Evolutionary conservation across 2,888 invertebrate species (phyloP).

Genomic region (Nudaria mundana): DNA sequence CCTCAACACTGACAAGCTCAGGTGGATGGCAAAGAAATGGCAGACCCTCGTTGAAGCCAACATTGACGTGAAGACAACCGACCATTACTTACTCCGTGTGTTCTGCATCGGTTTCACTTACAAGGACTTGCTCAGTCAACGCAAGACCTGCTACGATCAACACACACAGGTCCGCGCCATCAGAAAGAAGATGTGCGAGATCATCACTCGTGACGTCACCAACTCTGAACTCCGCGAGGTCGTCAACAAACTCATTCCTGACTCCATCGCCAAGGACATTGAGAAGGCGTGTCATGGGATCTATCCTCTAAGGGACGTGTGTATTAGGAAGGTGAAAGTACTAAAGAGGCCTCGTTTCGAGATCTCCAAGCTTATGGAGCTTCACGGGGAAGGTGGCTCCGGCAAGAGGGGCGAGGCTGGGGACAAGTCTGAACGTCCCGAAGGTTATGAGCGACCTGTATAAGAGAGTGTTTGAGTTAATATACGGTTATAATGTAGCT

Average conservation of each 20-base stretch:
- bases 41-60: too few species aligned
- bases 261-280: too few species aligned
- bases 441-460: slow-evolving; percentile 99
- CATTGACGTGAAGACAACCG: slow-evolving; percentile 98
- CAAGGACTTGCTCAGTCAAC: slow-evolving; percentile 95
- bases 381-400: too few species aligned
- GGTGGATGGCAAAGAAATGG: slow-evolving; percentile 99
- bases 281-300: too few species aligned
- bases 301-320: slow-evolving; percentile 98
- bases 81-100: slow-evolving; percentile 96
- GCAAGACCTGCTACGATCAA: slow-evolving; percentile 99
- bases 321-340: slow-evolving; percentile 96
- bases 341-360: too few species aligned
- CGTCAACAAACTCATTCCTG: too few species aligned
- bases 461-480: slow-evolving; percentile 93
- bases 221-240: too few species aligned
- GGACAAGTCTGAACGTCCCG: too few species aligned
- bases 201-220: slow-evolving; percentile 96
- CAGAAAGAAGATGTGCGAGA: slow-evolving; percentile 98
- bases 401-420: too few species aligned
- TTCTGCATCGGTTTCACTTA: too few species aligned
- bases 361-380: too few species aligned
- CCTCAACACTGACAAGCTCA: slow-evolving; percentile 97
- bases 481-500: slow-evolving; percentile 50
- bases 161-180: slow-evolving; percentile 95